Percentiles rank a stretch among this genome's conserved stretches.
These are phyloP conservation scores for Papilio aristodemus DNA, from an alignment of 1,140 invertebrate species.

Conservation along the genomic window DNA sequence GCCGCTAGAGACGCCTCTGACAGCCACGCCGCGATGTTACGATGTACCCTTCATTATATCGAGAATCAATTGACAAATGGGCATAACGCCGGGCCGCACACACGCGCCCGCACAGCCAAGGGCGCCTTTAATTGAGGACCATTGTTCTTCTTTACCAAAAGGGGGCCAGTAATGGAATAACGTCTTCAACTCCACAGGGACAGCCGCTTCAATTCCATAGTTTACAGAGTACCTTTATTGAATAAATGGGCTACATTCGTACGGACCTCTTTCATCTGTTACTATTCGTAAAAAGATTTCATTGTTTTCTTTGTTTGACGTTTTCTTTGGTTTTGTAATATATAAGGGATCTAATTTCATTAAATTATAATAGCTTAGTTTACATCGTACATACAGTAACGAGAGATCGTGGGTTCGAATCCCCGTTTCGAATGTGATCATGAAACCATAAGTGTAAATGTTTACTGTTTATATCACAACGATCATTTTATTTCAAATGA, in stretches of 20 bases:
- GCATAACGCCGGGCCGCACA: constrained; percentile 44
- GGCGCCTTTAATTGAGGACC: constrained; percentile 34
- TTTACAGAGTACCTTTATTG: constrained; percentile 29
- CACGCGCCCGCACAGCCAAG: constrained; percentile 37
- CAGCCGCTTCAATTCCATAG: constrained; percentile 24
- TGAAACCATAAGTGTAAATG: too few relatives aligned
- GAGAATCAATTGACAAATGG: constrained; percentile 78
- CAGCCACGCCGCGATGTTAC: constrained; percentile 66
- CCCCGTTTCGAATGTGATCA: too few relatives aligned
- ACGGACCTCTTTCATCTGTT: constrained; percentile 21
- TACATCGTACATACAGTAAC: too few relatives aligned
- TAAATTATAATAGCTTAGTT: neutral
- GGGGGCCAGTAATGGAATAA: constrained; percentile 29
- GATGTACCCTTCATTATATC: constrained; percentile 77
- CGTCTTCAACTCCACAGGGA: constrained; percentile 20
- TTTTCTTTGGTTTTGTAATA: neutral
- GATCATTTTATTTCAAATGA: too few relatives aligned
- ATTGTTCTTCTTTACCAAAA: constrained; percentile 23
- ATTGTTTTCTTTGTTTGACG: constrained; percentile 9
- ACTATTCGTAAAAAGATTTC: constrained; percentile 1
- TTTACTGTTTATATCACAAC: too few relatives aligned
- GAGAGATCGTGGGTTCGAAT: too few relatives aligned
- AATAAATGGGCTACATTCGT: constrained; percentile 23
- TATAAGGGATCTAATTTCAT: neutral
- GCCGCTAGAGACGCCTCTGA: constrained; percentile 54